A percentile compares a stretch with the other conserved stretches of the same genome.
Evolutionary conservation across 2,797 vertebrate species (phyloP).

Genomic region (Anas georgica): DNA sequence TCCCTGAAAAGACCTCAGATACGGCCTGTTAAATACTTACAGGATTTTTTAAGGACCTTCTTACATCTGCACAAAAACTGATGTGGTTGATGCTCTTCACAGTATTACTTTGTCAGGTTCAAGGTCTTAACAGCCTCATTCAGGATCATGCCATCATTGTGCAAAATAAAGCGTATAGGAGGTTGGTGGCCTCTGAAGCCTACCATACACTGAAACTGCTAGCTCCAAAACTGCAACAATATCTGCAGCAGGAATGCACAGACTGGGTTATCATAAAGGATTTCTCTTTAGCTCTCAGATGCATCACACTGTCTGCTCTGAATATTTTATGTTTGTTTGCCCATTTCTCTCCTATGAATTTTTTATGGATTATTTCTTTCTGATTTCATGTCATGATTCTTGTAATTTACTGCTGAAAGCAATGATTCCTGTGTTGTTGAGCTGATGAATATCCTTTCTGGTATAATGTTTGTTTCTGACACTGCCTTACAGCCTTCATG

Average conservation of each 20-base stretch:
- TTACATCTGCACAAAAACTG: accelerated
- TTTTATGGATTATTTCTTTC: conserved; percentile 7
- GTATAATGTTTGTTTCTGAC: not conserved
- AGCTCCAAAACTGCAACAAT: not conserved
- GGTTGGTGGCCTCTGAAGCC: not conserved
- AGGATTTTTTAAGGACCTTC: not conserved
- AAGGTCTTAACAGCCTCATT: not conserved
- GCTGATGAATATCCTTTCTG: not conserved
- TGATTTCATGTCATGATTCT: not conserved
- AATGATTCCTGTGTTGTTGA: not conserved
- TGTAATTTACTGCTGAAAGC: conserved; percentile 34
- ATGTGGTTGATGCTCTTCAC: not conserved
- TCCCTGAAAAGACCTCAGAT: not conserved
- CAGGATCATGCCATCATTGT: not conserved
- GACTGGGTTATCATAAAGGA: not conserved
- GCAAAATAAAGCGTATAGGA: not conserved
- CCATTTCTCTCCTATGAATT: not conserved
- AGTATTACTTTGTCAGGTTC: not conserved
- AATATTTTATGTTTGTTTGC: conserved; percentile 12
- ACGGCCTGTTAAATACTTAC: not conserved
- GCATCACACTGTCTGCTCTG: not conserved
- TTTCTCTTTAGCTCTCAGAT: not conserved
- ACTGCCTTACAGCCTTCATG: not conserved
- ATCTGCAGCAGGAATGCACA: not conserved
- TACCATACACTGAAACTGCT: not conserved